Evolutionary conservation across 2,888 invertebrate genomes (phyloP), one percentile per base, ranked within the genome.

Genomic region (Seira ritae): DNA sequence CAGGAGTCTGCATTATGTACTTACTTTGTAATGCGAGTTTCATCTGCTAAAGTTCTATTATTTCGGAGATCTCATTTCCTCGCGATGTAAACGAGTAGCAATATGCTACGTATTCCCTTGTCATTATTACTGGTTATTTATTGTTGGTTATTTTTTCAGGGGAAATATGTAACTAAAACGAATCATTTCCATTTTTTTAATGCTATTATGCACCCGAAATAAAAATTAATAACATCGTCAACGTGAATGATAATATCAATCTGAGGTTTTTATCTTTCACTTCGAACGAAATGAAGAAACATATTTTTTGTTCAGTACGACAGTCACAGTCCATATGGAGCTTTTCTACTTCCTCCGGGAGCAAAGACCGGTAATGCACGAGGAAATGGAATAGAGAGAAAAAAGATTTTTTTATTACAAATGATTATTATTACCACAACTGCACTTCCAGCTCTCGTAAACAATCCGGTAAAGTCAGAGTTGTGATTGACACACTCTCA

Each of bases 351-450:
- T 62, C n/a, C n/a, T 8, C 8, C 62, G 62, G 62, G 62, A 20
- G 62, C 22, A 62, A 62, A 20, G 62, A 62, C 62, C 62, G 8
- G 22, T 62, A 20, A 62, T 62, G 62, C 12, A 62, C n/a, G 62
- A 62, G 62, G 62, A 62, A 62, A 62, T 62, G 62, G 20, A 62
- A 15, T 20, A 20, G 62, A 60, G 17, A 60, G 10, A 55, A 20
- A 20, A 3, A 50, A 15, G 50, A 50, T 50, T 50, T 31, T 31
- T 31, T 50, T 50, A 50, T n/a, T 50, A 50, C 50, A n/a, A n/a
- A 50, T 50, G 50, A 50, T 50, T 50, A 50, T 50, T 50, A 50
- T 15, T 50, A 50, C 50, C 50, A 15, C 50, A 42, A 50, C 50
- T 50, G 50, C 50, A 50, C 50, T 50, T 50, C 50, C 50, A 50